These are phyloP conservation scores for Arrhopalites spinosus DNA, from an alignment of 2,888 invertebrate genomes.

Conservation along the genomic window DNA sequence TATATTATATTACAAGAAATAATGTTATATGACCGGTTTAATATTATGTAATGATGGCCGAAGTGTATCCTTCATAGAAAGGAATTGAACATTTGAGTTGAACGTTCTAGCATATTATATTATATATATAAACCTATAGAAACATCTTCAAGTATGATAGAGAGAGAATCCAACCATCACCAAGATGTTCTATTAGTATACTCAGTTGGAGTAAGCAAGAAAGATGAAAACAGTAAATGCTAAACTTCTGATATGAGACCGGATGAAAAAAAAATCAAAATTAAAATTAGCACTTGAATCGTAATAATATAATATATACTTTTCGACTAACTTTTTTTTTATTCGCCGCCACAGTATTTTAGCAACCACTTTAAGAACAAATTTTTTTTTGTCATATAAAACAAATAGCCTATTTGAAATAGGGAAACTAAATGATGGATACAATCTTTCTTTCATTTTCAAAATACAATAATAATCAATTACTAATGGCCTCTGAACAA, in stretches of 20 bases:
- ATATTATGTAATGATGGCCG: slow-evolving; percentile 15
- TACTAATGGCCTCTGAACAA: not conserved
- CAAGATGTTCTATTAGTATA: not conserved
- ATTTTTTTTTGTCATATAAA: slow-evolving; percentile 1
- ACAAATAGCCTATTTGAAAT: not conserved
- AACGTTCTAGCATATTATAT: not conserved
- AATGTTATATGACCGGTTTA: slow-evolving; percentile 18
- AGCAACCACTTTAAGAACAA: not conserved
- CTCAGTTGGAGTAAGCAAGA: no score
- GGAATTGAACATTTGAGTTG: not conserved
- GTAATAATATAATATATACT: not conserved
- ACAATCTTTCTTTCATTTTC: not conserved
- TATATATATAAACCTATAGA: not conserved
- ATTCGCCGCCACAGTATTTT: slow-evolving; percentile 6
- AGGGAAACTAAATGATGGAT: not conserved
- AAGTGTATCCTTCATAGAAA: not conserved
- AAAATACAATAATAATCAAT: not conserved
- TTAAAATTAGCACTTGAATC: slow-evolving; percentile 15
- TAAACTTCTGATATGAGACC: not conserved
- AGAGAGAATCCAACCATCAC: not conserved
- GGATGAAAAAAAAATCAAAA: slow-evolving; percentile 11
- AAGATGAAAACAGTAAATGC: not conserved
- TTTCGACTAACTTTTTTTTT: slow-evolving; percentile 2
- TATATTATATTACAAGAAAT: slow-evolving; percentile 26
- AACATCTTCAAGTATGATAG: not conserved